Evolutionary conservation across 2,888 invertebrate species (phyloP), one percentile per base, ranked within the genome.

Genomic region (Leucophenga maculata): DNA sequence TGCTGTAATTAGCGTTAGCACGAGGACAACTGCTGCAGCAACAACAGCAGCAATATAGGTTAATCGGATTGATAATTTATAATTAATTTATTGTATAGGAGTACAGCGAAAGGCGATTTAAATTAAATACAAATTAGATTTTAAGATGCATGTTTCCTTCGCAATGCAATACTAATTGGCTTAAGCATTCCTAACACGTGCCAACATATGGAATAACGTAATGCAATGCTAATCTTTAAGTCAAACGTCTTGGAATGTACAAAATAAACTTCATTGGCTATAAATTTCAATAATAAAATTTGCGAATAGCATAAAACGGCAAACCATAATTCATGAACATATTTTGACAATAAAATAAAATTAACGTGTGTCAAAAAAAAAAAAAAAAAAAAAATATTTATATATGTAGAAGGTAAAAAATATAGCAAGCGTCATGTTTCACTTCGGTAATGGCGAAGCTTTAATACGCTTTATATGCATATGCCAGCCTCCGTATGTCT

Each of bases 261-360:
- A 48, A 64, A 64, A 48, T 46, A 16, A 64, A 46, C n/a, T 46
- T 64, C 39, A 64, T 44, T 46, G 46, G 32, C 20, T 26, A 64
- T 64, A 64, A 64, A 64, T 64, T 64, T 64, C 62, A 64, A 64
- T 64, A 64, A 64, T n/a, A 48, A 39, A 31, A 44, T 39, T 3
- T 16, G 14, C 18, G 18, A 13, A 4, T 26, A n/a, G 9, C 44
- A 18, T 9, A 44, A 57, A 57, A n/a, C 32, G 20, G 20, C 54
- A 55, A n/a, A 13, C 26, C 16, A 55, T 20, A 55, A 32, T 59
- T 59, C n/a, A 64, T 48, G 14, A 46, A 16, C 46, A 26, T 39
- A 64, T 64, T 46, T 46, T 14, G 22, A 26, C 26, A 64, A 64
- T 64, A 64, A 60, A 32, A 60, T 20, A 14, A 22, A 22, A 20